Conservation (phyloP, 2,797 vertebrate species). For the Enteromius fasciolatus region DNA sequence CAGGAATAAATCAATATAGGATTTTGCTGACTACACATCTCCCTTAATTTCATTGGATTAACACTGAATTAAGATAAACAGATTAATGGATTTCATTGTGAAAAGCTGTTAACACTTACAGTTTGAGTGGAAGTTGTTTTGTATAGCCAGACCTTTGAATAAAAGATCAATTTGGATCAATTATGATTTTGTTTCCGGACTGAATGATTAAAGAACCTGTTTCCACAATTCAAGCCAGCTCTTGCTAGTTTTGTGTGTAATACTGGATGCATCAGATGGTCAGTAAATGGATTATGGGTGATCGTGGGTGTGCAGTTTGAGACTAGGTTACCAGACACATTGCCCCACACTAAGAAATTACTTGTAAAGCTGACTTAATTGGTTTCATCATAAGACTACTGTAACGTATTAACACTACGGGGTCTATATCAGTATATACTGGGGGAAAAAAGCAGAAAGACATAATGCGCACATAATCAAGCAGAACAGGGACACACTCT, state of each 20-base stretch:
- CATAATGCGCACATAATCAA: not conserved
- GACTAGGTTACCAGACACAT: not conserved
- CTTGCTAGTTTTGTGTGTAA: slow-evolving; percentile 1
- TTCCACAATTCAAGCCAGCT: not conserved
- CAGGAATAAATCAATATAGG: not conserved
- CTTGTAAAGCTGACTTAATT: slow-evolving; percentile 10
- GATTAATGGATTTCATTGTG: not conserved
- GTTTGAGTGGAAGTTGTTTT: not conserved
- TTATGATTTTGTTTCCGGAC: not conserved
- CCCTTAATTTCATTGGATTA: not conserved
- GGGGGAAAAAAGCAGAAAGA: not conserved
- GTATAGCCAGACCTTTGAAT: not conserved
- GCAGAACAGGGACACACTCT: not conserved
- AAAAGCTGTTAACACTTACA: not conserved
- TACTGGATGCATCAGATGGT: slow-evolving; percentile 3
- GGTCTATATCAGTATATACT: slow-evolving; percentile 1
- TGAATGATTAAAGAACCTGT: not conserved
- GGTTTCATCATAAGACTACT: not conserved
- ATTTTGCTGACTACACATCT: slow-evolving; percentile 16
- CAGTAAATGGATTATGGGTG: not conserved
- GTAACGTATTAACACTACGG: not conserved
- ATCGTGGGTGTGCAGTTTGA: not conserved
- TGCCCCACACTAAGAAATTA: not conserved
- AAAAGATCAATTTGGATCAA: not conserved
- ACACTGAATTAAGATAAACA: not conserved